phyloP scores from a whole-genome alignment of 2,797 vertebrate species.

The Carduelis carduelis region DNA sequence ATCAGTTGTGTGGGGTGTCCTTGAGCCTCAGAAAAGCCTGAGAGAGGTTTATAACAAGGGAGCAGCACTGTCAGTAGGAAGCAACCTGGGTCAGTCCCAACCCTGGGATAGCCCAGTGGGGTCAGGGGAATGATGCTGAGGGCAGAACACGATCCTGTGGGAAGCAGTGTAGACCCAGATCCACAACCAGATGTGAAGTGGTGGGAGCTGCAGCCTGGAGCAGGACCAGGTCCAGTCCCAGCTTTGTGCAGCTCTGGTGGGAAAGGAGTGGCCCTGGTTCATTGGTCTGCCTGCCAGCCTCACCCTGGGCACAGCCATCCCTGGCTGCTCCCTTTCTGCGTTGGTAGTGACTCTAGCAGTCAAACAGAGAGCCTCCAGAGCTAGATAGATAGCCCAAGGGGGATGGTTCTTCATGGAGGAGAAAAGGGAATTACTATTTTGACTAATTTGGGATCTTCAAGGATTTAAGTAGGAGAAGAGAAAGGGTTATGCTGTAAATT shows the following conservation, averaged over 20 bases:
- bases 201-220: neutral
- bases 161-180: neutral
- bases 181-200: neutral
- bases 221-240: neutral
- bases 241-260: neutral
- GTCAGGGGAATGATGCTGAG: neutral
- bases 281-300: neutral
- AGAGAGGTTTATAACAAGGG: neutral
- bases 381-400: neutral
- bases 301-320: neutral
- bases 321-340: neutral
- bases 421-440: neutral
- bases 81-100: neutral
- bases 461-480: neutral
- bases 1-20: rapidly evolving
- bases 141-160: rapidly evolving
- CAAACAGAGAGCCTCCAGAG: neutral
- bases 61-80: neutral
- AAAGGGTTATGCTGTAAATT: neutral
- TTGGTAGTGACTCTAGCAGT: neutral
- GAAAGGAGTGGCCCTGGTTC: neutral
- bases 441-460: neutral
- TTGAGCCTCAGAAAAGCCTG: neutral
- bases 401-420: neutral
- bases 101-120: neutral